Evolutionary conservation across 2,888 invertebrate species (phyloP).

Genomic region (Drosophila robusta): DNA sequence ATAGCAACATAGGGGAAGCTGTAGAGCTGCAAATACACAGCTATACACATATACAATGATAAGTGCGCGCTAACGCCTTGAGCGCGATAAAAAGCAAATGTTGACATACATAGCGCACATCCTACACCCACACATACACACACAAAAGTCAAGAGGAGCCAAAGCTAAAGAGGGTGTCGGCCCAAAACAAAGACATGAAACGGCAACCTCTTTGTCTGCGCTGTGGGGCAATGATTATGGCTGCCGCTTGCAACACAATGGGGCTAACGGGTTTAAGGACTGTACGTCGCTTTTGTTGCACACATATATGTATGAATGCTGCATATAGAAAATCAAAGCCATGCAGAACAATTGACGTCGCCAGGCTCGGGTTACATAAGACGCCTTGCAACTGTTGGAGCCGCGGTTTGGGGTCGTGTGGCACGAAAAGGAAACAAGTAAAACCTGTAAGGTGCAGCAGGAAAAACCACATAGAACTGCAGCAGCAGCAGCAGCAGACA

Average conservation of each 20-base stretch:
- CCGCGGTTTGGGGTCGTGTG: constrained; percentile 21
- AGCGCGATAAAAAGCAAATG: constrained; percentile 60
- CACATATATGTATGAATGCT: constrained; percentile 30
- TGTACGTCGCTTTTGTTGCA: constrained; percentile 52
- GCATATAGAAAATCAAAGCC: constrained; percentile 44
- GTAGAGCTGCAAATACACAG: constrained; percentile 13
- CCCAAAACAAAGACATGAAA: constrained; percentile 66
- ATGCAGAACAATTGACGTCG: constrained; percentile 64
- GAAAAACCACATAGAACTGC: constrained; percentile 28
- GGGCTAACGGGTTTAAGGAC: constrained; percentile 50
- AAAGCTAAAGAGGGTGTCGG: constrained; percentile 48
- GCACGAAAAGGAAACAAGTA: constrained; percentile 58
- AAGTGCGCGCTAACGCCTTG: constrained; percentile 65
- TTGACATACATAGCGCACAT: constrained; percentile 61
- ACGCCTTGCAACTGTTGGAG: constrained; percentile 46
- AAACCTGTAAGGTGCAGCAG: constrained; percentile 77
- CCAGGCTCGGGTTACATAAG: constrained; percentile 77
- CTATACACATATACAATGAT: constrained; percentile 27
- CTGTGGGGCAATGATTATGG: constrained; percentile 47
- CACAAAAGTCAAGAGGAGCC: constrained; percentile 72
- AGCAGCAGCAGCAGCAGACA: constrained; percentile 29
- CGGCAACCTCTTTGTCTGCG: constrained; percentile 30
- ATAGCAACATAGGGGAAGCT: constrained; percentile 38
- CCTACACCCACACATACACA: constrained; percentile 6
- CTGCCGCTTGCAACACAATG: constrained; percentile 48